These are phyloP conservation scores for Falcaria lacertinaria DNA, from an alignment of 2,888 invertebrate species.

Conservation along the genomic window DNA sequence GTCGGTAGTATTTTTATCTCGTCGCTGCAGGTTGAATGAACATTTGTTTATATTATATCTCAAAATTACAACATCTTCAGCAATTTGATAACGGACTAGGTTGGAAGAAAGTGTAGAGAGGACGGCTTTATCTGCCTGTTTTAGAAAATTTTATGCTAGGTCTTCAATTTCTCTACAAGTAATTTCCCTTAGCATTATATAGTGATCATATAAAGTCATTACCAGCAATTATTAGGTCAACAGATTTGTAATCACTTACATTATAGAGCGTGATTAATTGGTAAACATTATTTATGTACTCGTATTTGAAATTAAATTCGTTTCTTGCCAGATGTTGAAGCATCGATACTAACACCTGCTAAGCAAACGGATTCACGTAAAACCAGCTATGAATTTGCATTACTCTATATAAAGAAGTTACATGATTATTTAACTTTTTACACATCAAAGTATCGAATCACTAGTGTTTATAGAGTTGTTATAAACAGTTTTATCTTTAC, in stretches of 20 bases:
- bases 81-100: constrained; percentile 5
- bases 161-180: too few species aligned
- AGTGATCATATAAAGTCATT: too few species aligned
- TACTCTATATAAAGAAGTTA: not conserved
- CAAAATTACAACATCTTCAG: constrained; percentile 4
- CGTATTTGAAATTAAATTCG: too few species aligned
- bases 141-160: too few species aligned
- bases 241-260: too few species aligned
- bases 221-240: too few species aligned
- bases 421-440: not conserved
- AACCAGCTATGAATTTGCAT: not conserved
- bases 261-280: not conserved
- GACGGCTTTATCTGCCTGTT: not conserved
- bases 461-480: not conserved
- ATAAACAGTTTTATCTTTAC: not conserved
- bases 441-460: not conserved
- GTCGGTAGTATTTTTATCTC: constrained; percentile 21
- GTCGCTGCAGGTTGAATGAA: constrained; percentile 24
- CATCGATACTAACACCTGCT: not conserved
- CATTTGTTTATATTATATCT: constrained; percentile 19
- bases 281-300: not conserved
- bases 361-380: not conserved
- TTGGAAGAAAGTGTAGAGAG: too few species aligned
- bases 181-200: too few species aligned
- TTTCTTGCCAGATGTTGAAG: too few species aligned